Evolutionary conservation across 2,888 invertebrate genomes (phyloP).

Genomic region (Xestia xanthographa): DNA sequence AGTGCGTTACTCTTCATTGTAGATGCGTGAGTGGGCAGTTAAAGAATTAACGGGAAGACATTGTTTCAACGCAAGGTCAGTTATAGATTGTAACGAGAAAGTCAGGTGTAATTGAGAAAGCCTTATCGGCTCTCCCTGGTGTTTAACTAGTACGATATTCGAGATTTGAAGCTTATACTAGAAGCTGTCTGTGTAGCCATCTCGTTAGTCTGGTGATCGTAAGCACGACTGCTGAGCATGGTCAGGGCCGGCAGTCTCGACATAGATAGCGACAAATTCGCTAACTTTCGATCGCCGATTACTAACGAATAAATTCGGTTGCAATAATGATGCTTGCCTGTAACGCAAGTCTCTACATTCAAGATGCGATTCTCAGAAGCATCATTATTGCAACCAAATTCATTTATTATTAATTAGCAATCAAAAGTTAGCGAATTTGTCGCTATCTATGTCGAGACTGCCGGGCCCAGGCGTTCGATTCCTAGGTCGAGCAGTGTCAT

Average conservation of each 20-base stretch:
- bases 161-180: background rate
- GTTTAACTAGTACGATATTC: background rate
- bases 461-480: background rate
- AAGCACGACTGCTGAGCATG: background rate
- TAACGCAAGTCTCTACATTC: no score
- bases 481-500: background rate
- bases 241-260: no score
- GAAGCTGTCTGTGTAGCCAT: background rate
- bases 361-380: no score
- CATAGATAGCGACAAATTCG: no score
- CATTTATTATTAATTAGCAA: no score
- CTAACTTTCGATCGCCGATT: no score
- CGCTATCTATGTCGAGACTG: no score
- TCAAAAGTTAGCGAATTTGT: no score
- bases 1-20: background rate
- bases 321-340: no score
- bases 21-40: slow-evolving; percentile 12
- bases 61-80: slow-evolving; percentile 50
- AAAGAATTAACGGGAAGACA: slow-evolving; percentile 26
- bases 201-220: background rate
- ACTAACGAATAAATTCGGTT: no score
- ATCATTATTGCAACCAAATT: no score
- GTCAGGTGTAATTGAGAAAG: slow-evolving; percentile 46
- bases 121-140: slow-evolving; percentile 18
- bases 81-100: slow-evolving; percentile 29